Percentiles rank a stretch among this genome's conserved stretches.
Evolutionary conservation across 2,797 vertebrate species (phyloP).

Genomic region (Enteromius argenteus): DNA sequence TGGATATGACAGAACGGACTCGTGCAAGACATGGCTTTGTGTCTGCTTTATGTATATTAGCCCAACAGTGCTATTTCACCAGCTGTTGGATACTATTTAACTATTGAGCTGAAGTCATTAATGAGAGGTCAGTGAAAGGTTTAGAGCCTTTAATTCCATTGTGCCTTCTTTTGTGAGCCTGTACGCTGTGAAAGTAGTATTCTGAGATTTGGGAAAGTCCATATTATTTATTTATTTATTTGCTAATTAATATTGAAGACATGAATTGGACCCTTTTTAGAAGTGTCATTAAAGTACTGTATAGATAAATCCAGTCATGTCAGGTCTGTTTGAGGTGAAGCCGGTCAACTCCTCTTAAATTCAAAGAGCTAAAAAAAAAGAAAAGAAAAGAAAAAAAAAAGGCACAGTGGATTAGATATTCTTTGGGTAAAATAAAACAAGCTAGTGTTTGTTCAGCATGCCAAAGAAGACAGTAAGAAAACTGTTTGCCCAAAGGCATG

Average conservation of each 20-base stretch:
- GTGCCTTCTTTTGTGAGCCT: not conserved
- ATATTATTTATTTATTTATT: slow-evolving; percentile 6
- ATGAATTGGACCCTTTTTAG: not conserved
- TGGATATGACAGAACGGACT: slow-evolving; percentile 65
- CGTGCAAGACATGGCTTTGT: not conserved
- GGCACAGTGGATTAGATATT: not conserved
- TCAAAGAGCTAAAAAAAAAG: not conserved
- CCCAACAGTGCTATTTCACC: slow-evolving; percentile 6
- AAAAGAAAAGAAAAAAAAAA: not conserved
- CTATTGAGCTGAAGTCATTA: not conserved
- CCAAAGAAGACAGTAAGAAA: not conserved
- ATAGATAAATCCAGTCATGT: not conserved
- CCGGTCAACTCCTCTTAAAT: not conserved
- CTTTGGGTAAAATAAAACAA: not conserved
- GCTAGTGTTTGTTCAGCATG: not conserved
- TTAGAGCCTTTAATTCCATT: not conserved
- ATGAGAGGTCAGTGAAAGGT: slow-evolving; percentile 16
- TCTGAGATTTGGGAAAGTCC: not conserved
- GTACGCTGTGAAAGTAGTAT: not conserved
- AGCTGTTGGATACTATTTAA: slow-evolving; percentile 6
- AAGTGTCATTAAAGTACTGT: not conserved
- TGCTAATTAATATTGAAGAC: not conserved
- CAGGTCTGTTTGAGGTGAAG: not conserved
- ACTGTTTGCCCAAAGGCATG: slow-evolving; percentile 7
- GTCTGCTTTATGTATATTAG: not conserved